These are phyloP conservation scores for Centrocercus urophasianus DNA, from an alignment of 2,113 vertebrate species.

Conservation along the genomic window DNA sequence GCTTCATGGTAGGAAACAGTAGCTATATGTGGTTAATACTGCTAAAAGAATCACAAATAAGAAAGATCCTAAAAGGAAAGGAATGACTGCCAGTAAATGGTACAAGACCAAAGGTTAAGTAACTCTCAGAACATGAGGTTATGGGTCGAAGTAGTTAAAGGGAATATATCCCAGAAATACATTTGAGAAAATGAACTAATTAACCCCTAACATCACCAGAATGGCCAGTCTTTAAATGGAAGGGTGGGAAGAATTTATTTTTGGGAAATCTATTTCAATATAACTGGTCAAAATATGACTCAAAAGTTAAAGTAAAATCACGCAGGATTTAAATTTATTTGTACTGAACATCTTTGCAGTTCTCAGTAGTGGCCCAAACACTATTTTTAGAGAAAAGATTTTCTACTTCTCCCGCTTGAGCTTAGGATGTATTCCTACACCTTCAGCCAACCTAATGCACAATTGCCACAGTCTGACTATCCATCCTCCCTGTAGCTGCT, in stretches of 20 bases:
- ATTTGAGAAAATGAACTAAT: constrained; percentile 61
- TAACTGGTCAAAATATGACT: neutral
- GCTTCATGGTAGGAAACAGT: constrained; percentile 7
- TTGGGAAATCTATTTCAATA: neutral
- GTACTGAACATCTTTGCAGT: neutral
- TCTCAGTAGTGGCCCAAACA: neutral
- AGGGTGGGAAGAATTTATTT: constrained; percentile 20
- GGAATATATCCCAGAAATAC: constrained; percentile 59
- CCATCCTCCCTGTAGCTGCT: neutral
- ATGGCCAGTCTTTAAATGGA: constrained; percentile 54
- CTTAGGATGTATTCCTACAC: neutral
- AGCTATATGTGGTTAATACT: constrained; percentile 34
- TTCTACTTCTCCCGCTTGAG: neutral
- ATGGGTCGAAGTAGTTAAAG: constrained; percentile 52
- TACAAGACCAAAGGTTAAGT: constrained; percentile 62
- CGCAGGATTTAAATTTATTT: neutral
- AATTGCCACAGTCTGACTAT: neutral
- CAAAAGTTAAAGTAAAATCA: neutral
- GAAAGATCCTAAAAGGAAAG: constrained; percentile 51
- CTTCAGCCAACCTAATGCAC: neutral
- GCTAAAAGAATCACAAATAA: constrained; percentile 37
- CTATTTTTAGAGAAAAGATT: neutral
- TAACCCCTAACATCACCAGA: constrained; percentile 46
- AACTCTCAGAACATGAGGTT: constrained; percentile 55
- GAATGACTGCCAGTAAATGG: constrained; percentile 51